phyloP scores from a whole-genome alignment of 2,888 invertebrate species.

The Galeruca laticollis region DNA sequence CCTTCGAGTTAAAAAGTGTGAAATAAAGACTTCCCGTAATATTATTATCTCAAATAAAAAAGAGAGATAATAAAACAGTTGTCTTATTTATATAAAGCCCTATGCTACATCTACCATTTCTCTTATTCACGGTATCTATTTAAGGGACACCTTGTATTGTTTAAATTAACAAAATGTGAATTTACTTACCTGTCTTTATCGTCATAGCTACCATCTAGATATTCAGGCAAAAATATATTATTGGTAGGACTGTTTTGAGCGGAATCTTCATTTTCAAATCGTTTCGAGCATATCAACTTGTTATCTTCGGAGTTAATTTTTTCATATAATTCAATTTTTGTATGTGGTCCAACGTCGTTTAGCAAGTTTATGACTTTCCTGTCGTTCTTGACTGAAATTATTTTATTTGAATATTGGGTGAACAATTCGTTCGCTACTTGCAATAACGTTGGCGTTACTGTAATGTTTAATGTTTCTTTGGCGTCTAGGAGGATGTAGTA shows the following conservation, averaged over 20 bases:
- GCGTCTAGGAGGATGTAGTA: slow-evolving; percentile 79
- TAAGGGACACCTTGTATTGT: too few species aligned
- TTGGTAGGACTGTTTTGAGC: slow-evolving; percentile 72
- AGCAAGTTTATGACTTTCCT: slow-evolving; percentile 68
- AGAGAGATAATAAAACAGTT: too few species aligned
- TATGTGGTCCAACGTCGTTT: slow-evolving; percentile 76
- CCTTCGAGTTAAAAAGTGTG: too few species aligned
- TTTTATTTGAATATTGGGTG: slow-evolving; percentile 64
- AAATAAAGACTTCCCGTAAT: too few species aligned
- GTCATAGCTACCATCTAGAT: slow-evolving; percentile 53
- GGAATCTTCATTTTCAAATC: slow-evolving; percentile 74
- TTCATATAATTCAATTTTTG: slow-evolving; percentile 71
- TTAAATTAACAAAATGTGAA: neutral
- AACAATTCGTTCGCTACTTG: slow-evolving; percentile 67
- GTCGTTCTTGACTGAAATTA: slow-evolving; percentile 61
- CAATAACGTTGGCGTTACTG: slow-evolving; percentile 76
- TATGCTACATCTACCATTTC: too few species aligned
- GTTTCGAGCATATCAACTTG: slow-evolving; percentile 69
- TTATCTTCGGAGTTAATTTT: slow-evolving; percentile 67
- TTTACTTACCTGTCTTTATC: slow-evolving; percentile 62
- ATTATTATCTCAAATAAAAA: too few species aligned
- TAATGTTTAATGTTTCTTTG: slow-evolving; percentile 75
- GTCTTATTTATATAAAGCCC: too few species aligned
- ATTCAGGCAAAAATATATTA: slow-evolving; percentile 39
- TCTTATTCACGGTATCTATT: too few species aligned